Conservation (phyloP, 2,797 vertebrate species). For the Acrocephalus scirpaceus region DNA sequence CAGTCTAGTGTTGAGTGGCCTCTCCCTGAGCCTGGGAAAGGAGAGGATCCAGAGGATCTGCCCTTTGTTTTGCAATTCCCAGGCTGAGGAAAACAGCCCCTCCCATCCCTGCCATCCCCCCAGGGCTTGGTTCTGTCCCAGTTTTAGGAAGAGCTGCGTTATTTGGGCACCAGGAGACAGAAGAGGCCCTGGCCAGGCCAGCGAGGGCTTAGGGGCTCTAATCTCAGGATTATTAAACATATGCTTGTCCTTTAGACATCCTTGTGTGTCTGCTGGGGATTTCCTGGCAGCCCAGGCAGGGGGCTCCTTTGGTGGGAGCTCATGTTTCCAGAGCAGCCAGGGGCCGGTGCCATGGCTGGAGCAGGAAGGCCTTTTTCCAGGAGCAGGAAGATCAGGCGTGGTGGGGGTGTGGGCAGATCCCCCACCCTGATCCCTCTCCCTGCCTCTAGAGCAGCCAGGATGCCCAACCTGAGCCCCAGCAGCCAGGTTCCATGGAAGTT, state of each 20-base stretch:
- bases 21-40: not conserved
- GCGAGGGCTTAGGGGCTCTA: not conserved
- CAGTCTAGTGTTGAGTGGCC: not conserved
- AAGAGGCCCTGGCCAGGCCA: not conserved
- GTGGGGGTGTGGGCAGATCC: not conserved
- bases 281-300: not conserved
- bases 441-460: not conserved
- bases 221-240: conserved; percentile 29
- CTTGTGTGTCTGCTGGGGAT: not conserved
- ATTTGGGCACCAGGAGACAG: not conserved
- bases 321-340: not conserved
- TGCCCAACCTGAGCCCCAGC: not conserved
- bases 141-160: not conserved
- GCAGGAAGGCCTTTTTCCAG: not conserved
- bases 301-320: not conserved
- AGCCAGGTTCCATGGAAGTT: not conserved
- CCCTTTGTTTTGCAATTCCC: conserved; percentile 14
- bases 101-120: not conserved
- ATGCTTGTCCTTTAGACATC: not conserved
- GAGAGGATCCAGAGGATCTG: not conserved
- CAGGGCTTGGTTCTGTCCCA: not conserved
- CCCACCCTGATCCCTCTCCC: not conserved
- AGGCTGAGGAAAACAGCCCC: not conserved
- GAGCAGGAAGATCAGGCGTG: not conserved
- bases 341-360: fast-evolving